Evolutionary conservation across 2,888 invertebrate species (phyloP).

Genomic region (Dolichopus griseipennis): DNA sequence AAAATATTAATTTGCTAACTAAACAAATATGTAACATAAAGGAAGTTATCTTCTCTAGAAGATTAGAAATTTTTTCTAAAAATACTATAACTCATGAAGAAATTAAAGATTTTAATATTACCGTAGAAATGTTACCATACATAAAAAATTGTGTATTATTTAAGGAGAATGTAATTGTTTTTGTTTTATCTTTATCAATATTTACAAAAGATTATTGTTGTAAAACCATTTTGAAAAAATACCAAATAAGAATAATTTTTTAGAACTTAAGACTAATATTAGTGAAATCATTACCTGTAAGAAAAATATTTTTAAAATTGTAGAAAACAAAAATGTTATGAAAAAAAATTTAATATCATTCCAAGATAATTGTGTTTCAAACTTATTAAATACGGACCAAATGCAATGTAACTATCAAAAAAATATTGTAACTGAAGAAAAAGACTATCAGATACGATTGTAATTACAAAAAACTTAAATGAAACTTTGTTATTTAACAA

Average conservation of each 20-base stretch:
- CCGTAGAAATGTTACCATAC: slow-evolving; percentile 13
- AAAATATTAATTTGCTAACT: slow-evolving; percentile 13
- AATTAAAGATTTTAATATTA: slow-evolving; percentile 13
- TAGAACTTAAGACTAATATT: slow-evolving; percentile 13
- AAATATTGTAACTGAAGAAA: no score
- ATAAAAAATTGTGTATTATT: slow-evolving; percentile 11
- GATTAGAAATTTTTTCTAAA: no score
- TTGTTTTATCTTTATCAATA: slow-evolving; percentile 13
- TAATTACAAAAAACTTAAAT: no score
- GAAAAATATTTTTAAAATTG: slow-evolving; percentile 7
- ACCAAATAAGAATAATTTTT: slow-evolving; percentile 13
- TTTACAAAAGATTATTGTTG: slow-evolving; percentile 8
- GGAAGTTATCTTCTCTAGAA: slow-evolving; percentile 14
- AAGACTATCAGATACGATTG: no score
- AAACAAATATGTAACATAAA: slow-evolving; percentile 13
- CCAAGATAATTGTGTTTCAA: slow-evolving; percentile 13
- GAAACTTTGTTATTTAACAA: no score
- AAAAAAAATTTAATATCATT: slow-evolving; percentile 9
- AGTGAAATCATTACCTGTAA: slow-evolving; percentile 11
- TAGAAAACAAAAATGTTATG: slow-evolving; percentile 9
- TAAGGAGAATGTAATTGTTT: slow-evolving; percentile 13
- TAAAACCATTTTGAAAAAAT: slow-evolving; percentile 13
- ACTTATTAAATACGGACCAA: slow-evolving; percentile 9
- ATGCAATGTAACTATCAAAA: slow-evolving; percentile 13
- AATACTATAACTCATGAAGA: no score